These are phyloP conservation scores for Phyllopteryx taeniolatus DNA, from an alignment of 2,113 vertebrate genomes.

Conservation along the genomic window DNA sequence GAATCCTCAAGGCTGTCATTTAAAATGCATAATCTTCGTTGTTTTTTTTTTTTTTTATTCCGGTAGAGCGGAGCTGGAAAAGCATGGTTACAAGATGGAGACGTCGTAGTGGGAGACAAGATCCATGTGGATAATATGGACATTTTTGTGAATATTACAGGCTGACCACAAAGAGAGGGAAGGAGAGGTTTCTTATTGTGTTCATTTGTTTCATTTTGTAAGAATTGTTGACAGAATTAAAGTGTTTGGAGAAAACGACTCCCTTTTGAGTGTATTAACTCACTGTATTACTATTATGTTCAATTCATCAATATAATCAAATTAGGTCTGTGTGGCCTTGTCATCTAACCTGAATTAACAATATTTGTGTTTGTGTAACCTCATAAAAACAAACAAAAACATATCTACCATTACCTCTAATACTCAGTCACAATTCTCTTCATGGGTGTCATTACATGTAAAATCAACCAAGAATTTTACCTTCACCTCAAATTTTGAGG, in stretches of 20 bases:
- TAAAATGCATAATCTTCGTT: no score
- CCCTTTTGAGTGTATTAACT: conserved; percentile 23
- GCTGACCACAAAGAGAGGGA: conserved; percentile 6
- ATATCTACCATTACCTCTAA: no score
- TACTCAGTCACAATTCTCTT: no score
- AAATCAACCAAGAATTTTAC: no score
- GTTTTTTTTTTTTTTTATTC: conserved; percentile 30
- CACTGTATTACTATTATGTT: background rate
- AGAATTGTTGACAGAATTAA: conserved; percentile 47
- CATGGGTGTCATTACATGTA: no score
- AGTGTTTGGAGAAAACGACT: conserved; percentile 31
- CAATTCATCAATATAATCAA: background rate
- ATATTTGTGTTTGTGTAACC: background rate
- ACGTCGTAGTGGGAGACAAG: conserved; percentile 80
- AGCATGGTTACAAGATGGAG: conserved; percentile 99
- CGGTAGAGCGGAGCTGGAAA: conserved; percentile 94
- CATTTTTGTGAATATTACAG: conserved; percentile 48
- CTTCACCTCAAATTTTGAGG: no score
- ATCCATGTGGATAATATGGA: conserved; percentile 34
- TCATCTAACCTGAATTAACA: background rate
- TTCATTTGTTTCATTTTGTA: conserved; percentile 45
- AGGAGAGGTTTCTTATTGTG: conserved; percentile 9
- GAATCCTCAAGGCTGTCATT: no score
- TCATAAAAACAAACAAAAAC: background rate
- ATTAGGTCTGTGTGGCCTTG: background rate